A percentile compares a stretch with the other conserved stretches of the same genome.
phyloP scores from a whole-genome alignment of 1,140 invertebrate species.

The Chionoecetes opilio region DNA sequence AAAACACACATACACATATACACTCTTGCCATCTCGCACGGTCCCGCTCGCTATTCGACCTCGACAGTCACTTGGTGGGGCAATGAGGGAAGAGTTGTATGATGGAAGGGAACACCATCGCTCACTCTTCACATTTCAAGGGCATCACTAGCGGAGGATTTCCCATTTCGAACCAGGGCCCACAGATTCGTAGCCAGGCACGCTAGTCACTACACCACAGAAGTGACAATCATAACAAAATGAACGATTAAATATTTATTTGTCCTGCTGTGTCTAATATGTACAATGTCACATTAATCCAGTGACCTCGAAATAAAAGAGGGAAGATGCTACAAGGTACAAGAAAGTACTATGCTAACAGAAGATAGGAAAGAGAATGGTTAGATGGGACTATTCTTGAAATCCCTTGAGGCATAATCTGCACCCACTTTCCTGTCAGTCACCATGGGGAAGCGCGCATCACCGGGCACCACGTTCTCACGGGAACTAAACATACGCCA shows the following conservation, averaged over 20 bases:
- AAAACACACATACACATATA: too few relatives aligned
- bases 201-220: too few relatives aligned
- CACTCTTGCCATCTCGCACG: too few relatives aligned
- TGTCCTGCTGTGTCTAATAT: neutral
- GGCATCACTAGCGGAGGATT: too few relatives aligned
- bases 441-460: constrained; percentile 57
- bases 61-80: too few relatives aligned
- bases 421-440: constrained; percentile 69
- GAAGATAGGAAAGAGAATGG: neutral
- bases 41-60: too few relatives aligned
- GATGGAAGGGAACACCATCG: too few relatives aligned
- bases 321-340: neutral
- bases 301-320: neutral
- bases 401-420: constrained; percentile 66
- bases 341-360: neutral
- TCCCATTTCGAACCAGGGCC: too few relatives aligned
- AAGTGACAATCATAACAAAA: neutral
- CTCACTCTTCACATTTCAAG: too few relatives aligned
- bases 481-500: constrained; percentile 44
- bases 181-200: too few relatives aligned
- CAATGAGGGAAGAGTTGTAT: too few relatives aligned
- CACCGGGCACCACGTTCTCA: constrained; percentile 38
- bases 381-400: constrained; percentile 58
- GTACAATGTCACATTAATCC: neutral
- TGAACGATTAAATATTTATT: neutral